These are phyloP conservation scores for Ctenoplectra terminalis DNA, from an alignment of 1,140 invertebrate genomes.

Conservation along the genomic window DNA sequence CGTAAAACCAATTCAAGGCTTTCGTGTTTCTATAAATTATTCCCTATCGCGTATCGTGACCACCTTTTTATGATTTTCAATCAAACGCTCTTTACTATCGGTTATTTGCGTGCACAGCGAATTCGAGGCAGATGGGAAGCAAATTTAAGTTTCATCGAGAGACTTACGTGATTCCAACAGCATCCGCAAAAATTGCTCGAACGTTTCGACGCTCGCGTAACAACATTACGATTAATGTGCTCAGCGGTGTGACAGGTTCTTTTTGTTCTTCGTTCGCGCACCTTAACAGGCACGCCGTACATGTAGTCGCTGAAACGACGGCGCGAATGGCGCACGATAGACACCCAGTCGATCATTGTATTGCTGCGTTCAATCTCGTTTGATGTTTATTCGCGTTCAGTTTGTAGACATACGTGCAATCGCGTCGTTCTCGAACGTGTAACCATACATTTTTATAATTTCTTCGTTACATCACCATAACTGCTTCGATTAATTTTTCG, in stretches of 20 bases:
- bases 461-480: too few relatives aligned
- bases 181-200: slow-evolving; percentile 57
- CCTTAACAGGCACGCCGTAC: slow-evolving; percentile 86
- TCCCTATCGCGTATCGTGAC: neutral
- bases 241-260: slow-evolving; percentile 32
- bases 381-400: slow-evolving; percentile 11
- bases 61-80: neutral
- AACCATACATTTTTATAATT: neutral
- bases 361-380: slow-evolving; percentile 6
- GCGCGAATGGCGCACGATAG: slow-evolving; percentile 88
- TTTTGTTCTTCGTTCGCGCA: slow-evolving; percentile 83
- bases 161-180: slow-evolving; percentile 73
- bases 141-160: neutral
- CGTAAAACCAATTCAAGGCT: neutral
- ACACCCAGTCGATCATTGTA: slow-evolving; percentile 91
- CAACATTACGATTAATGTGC: slow-evolving; percentile 28
- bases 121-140: neutral
- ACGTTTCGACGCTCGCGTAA: slow-evolving; percentile 25
- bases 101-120: neutral
- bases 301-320: slow-evolving; percentile 89
- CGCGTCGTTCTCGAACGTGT: neutral
- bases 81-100: neutral
- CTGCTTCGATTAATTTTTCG: too few relatives aligned
- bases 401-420: slow-evolving; percentile 8
- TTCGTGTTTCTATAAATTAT: neutral